Evolutionary conservation across 2,797 vertebrate genomes (phyloP), one percentile per base, ranked within the genome.

Genomic region (Saxicola maurus): DNA sequence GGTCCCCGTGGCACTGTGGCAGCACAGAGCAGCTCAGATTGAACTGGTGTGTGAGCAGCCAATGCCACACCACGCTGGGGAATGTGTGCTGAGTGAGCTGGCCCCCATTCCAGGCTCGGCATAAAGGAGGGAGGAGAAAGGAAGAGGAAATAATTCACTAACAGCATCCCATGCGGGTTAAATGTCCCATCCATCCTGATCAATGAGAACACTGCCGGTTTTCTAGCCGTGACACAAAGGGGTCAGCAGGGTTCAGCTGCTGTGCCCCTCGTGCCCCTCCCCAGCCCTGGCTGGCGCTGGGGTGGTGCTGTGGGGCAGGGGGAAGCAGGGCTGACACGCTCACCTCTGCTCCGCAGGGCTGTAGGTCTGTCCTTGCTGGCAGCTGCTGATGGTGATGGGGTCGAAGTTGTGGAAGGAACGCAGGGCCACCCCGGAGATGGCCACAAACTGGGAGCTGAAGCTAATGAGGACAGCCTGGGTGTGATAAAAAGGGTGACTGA

Each of bases 331-430:
- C 71, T 89, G 89, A 89, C 66, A 40, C 51, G 55, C 98, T 99
- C 97, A 99, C 99, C 99, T 99, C 97, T 99, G 98, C 92, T 99
- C 98, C 7, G 98, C 98, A 1, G 98, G 98, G 97, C 98, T 99
- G 97, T 99, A 99, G 97, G 99, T 99, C 98, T 99, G 98, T 91
- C 99, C 98, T 96, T 98, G 98, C 97, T 99, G 98, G 97, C 99
- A 99, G 97, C 98, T 98, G 94, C 98, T 98, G 96, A 99, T 98
- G 83, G 98, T 99, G 97, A 99, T 98, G 81, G 98, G 99, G 97
- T 99, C 99, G 96, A 99, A 99, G 97, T 98, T 99, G 96, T 99
- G 98, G 97, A 99, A 99, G 94, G 99, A 99, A 92, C 99, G 98
- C 92, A 99, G 96, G 95, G 98, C 99, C 84, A 99, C 98, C 79